phyloP scores from a whole-genome alignment of 2,888 invertebrate genomes.

The Hermaeophaga mercurialis region DNA sequence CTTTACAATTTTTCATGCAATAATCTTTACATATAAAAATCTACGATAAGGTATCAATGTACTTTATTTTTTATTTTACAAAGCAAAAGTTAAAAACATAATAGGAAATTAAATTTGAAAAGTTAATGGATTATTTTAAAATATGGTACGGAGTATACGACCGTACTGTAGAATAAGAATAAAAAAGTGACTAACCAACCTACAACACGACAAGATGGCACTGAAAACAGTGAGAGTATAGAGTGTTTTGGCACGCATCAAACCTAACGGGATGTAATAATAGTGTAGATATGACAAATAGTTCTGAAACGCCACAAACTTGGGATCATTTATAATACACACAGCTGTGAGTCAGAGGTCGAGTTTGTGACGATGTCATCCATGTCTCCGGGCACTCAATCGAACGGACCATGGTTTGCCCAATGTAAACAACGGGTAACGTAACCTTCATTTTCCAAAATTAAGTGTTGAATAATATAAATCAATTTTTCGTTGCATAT shows the following conservation, averaged over 20 bases:
- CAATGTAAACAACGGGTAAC: conserved; percentile 1
- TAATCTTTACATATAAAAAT: too few species aligned
- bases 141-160: too few species aligned
- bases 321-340: conserved; percentile 60
- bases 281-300: conserved; percentile 60
- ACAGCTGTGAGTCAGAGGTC: conserved; percentile 55
- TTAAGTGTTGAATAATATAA: too few species aligned
- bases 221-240: conserved; percentile 39
- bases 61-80: too few species aligned
- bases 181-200: not conserved
- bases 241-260: conserved; percentile 38
- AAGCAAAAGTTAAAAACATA: too few species aligned
- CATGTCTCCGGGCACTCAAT: conserved; percentile 7
- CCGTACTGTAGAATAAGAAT: too few species aligned
- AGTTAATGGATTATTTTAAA: too few species aligned
- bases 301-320: conserved; percentile 58
- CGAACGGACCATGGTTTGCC: not conserved
- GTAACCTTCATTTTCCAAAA: too few species aligned
- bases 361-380: conserved; percentile 51
- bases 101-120: too few species aligned
- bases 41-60: too few species aligned
- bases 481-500: too few species aligned
- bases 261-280: conserved; percentile 53
- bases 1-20: too few species aligned
- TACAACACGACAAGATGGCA: not conserved